Conservation (phyloP, 2,888 invertebrate species). For the Rhagonycha fulva region DNA sequence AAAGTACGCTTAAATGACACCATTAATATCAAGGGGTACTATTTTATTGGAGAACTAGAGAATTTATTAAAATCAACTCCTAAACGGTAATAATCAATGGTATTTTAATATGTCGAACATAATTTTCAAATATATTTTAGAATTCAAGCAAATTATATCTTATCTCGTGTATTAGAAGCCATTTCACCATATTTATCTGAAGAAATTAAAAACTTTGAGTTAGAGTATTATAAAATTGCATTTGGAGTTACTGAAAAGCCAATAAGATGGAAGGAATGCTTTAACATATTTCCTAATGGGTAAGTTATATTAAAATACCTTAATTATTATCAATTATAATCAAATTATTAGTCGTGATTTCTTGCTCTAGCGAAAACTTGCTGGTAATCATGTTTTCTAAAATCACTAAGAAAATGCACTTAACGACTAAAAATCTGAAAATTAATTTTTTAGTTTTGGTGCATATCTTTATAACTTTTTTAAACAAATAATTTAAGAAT, state of each 20-base stretch:
- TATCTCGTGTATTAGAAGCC: conserved; percentile 83
- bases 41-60: conserved; percentile 51
- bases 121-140: conserved; percentile 47
- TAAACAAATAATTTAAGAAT: too few relatives aligned
- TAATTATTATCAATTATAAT: background rate
- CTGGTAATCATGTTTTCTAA: too few relatives aligned
- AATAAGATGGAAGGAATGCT: conserved; percentile 82
- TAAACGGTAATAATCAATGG: conserved; percentile 20
- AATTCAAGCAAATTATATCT: conserved; percentile 80
- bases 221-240: conserved; percentile 73
- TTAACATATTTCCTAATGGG: conserved; percentile 61
- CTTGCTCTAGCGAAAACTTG: too few relatives aligned
- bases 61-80: conserved; percentile 30
- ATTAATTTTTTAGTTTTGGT: too few relatives aligned
- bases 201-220: conserved; percentile 70
- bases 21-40: conserved; percentile 57
- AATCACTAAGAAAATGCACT: too few relatives aligned
- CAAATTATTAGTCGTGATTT: too few relatives aligned
- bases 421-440: too few relatives aligned
- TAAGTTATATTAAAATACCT: background rate
- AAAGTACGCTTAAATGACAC: conserved; percentile 49
- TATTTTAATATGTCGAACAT: background rate
- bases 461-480: too few relatives aligned
- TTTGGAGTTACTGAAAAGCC: conserved; percentile 78
- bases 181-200: conserved; percentile 77